Base-by-base conservation (phyloP, 2,113 vertebrate species). In the Candoia aspera region DNA sequence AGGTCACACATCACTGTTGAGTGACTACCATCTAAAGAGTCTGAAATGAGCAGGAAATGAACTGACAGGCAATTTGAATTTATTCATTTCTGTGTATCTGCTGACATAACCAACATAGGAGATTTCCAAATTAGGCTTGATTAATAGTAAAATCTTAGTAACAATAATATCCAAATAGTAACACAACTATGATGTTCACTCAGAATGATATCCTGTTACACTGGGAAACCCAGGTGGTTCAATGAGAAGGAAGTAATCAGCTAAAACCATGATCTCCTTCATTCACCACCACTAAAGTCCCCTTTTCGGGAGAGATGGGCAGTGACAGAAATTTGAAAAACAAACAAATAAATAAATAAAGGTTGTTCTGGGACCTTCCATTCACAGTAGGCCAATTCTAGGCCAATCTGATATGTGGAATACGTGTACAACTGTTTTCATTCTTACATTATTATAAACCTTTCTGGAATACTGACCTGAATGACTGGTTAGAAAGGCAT, bases 1-100 rank as follows among this genome's bases (percentile, higher is more conserved):
- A 96, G 96, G 96, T 96, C 96, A 93, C 57, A 86, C 85, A 90
- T 93, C 92, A 95, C 21, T 68, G 84, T 86, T 93, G 64, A 93
- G 90, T 90, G 59, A 68, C 84, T 90, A 86, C 49, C 92, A 95
- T 91, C 89, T 86, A 94, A 90, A 94, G 15, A 24, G 53, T 79
- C 21, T 42, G 83, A 95, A 94, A 95, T 89, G 93, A 96, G 93
- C 8, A 90, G 19, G 24, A 95, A 93, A 95, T 64, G 46, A 95
- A 95, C 64, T 92, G 55, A 64, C 49, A 54, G 60, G 88, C 4
- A 60, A 12, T 89, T 90, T 90, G 42, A 90, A 88, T 94, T 57
- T 92, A 88, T 53, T 86, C n/a, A 6, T 93, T 93, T 89, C 13
- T 85, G 17, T 73, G 55, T 84, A 92, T 89, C 64, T 87, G 13